These are phyloP conservation scores for Climacteris rufus DNA, from an alignment of 2,113 vertebrate genomes.

Conservation along the genomic window DNA sequence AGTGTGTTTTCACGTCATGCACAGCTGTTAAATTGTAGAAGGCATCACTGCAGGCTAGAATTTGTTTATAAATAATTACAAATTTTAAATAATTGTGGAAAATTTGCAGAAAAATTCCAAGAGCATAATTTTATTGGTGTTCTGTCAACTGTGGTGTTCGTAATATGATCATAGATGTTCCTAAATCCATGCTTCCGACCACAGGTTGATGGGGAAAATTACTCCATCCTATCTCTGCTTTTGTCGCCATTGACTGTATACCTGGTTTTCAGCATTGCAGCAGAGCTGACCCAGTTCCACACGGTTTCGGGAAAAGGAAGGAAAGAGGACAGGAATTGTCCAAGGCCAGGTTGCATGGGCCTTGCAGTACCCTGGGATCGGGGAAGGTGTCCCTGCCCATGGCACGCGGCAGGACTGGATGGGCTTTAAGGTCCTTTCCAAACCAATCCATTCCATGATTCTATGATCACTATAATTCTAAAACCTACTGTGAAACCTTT, in stretches of 20 bases:
- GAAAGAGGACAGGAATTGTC: neutral
- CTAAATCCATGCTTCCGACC: too few relatives aligned
- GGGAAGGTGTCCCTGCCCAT: neutral
- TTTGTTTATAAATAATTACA: neutral
- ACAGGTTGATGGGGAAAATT: too few relatives aligned
- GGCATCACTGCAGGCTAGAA: neutral
- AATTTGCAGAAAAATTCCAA: neutral
- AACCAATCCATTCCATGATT: neutral
- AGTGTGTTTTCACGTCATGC: neutral
- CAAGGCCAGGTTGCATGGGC: accelerated
- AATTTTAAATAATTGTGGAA: neutral
- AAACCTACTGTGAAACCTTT: neutral
- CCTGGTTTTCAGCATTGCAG: too few relatives aligned
- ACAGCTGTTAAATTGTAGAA: neutral
- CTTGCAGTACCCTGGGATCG: accelerated
- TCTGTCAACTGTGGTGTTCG: too few relatives aligned
- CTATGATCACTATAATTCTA: neutral
- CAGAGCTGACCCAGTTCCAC: too few relatives aligned
- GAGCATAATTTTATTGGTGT: neutral
- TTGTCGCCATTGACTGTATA: too few relatives aligned
- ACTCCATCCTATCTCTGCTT: too few relatives aligned
- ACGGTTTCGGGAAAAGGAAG: too few relatives aligned
- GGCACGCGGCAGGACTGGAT: neutral
- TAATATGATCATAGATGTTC: too few relatives aligned
- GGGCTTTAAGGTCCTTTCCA: neutral